These are phyloP conservation scores for Cephalotes varians DNA, from an alignment of 2,888 invertebrate species.

Conservation along the genomic window DNA sequence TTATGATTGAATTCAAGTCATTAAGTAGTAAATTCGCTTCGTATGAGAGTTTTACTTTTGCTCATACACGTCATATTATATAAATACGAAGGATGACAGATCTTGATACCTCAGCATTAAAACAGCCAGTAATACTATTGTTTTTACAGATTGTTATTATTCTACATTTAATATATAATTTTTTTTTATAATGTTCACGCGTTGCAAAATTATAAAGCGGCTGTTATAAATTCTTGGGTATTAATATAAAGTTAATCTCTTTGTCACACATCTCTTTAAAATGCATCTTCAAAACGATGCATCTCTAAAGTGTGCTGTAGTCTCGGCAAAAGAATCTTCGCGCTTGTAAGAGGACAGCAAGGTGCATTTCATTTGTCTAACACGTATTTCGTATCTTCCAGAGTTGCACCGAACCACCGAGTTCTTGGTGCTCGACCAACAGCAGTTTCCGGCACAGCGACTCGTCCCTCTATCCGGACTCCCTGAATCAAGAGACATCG, in stretches of 20 bases:
- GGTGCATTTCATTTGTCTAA: constrained; percentile 6
- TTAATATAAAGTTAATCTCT: constrained; percentile 28
- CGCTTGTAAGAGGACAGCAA: constrained; percentile 21
- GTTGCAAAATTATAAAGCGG: not conserved
- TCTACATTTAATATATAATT: not conserved
- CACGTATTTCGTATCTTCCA: constrained; percentile 66
- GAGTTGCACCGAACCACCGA: constrained; percentile 81
- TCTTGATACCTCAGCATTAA: constrained; percentile 29
- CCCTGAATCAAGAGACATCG: constrained; percentile 86
- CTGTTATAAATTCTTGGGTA: constrained; percentile 38
- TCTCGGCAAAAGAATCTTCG: not conserved
- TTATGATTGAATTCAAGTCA: not conserved
- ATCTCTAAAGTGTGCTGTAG: constrained; percentile 8
- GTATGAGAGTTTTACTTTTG: constrained; percentile 31
- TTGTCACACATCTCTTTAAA: constrained; percentile 3
- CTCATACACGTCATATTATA: constrained; percentile 1
- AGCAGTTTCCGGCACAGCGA: constrained; percentile 81
- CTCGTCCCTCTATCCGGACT: constrained; percentile 86
- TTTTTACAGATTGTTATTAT: constrained; percentile 5
- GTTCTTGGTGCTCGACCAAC: constrained; percentile 83
- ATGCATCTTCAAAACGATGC: constrained; percentile 22
- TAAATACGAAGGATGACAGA: not conserved
- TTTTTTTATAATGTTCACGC: not conserved
- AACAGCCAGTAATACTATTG: constrained; percentile 10
- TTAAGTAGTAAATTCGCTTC: constrained; percentile 22